A percentile compares a stretch with the other conserved stretches of the same genome.
Evolutionary conservation across 2,888 invertebrate genomes (phyloP).

Genomic region (Agrypnus murinus): DNA sequence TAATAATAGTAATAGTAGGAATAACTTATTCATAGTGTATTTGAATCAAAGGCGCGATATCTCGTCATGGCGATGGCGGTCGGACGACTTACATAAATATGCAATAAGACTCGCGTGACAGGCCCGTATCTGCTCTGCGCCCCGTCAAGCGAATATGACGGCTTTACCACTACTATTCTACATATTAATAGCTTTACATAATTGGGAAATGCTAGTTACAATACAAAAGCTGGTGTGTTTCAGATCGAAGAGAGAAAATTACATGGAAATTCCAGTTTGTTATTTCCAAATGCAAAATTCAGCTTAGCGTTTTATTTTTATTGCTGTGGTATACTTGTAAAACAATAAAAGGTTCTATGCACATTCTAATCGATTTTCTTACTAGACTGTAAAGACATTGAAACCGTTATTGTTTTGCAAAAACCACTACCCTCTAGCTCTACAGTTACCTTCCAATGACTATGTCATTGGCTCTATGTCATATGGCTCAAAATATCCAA

Average conservation of each 20-base stretch:
- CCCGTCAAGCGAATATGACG: constrained; percentile 44
- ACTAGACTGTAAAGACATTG: no score
- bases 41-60: constrained; percentile 45
- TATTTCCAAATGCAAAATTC: no score
- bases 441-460: no score
- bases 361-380: no score
- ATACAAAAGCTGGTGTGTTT: constrained; percentile 27
- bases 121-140: constrained; percentile 43
- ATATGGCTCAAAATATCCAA: no score
- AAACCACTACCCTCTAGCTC: no score
- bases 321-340: no score
- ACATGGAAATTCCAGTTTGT: constrained; percentile 10
- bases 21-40: constrained; percentile 39
- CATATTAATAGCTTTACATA: constrained; percentile 46
- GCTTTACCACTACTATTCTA: constrained; percentile 40
- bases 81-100: constrained; percentile 48
- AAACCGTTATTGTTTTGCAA: no score
- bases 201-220: constrained; percentile 35
- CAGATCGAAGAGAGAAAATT: constrained; percentile 11
- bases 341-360: no score
- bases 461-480: no score
- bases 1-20: constrained; percentile 29
- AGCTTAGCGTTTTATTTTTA: no score
- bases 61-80: constrained; percentile 37
- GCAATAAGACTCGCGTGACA: constrained; percentile 51